phyloP scores from a whole-genome alignment of 1,140 invertebrate genomes.

The Meloidogyne floridensis region DNA sequence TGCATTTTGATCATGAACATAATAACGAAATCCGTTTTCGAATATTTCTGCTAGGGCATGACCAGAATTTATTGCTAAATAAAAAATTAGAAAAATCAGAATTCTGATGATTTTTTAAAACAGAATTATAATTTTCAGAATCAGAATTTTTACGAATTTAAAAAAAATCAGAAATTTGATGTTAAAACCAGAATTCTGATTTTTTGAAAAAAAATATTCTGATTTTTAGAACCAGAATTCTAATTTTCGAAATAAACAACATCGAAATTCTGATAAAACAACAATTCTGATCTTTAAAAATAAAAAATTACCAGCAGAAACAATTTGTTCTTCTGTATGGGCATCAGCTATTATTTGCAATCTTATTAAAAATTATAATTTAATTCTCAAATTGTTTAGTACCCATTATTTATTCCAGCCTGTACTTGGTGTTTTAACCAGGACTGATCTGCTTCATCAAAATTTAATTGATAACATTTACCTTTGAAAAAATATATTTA shows the following conservation, averaged over 20 bases:
- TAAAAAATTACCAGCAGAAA: neutral
- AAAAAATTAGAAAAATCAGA: neutral
- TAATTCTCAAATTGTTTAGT: neutral
- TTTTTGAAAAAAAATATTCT: conserved; percentile 1
- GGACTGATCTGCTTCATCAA: conserved; percentile 41
- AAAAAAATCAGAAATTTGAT: conserved; percentile 23
- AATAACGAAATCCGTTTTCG: conserved; percentile 59
- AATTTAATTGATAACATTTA: conserved; percentile 52
- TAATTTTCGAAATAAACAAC: neutral
- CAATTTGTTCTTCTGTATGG: conserved; percentile 60
- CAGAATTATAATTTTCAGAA: no score
- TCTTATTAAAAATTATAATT: conserved; percentile 25
- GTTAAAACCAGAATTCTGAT: no score
- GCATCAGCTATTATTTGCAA: conserved; percentile 62
- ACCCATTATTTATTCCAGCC: conserved; percentile 59
- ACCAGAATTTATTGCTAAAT: conserved; percentile 36
- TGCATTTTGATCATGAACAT: conserved; percentile 53
- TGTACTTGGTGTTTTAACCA: conserved; percentile 56
- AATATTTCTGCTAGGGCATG: conserved; percentile 52
- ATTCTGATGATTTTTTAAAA: no score
- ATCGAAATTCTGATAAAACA: conserved; percentile 11
- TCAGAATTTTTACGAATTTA: no score
- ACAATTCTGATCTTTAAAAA: neutral
- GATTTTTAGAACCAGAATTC: neutral
- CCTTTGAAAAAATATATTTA: conserved; percentile 16